These are phyloP conservation scores for Sitophilus oryzae DNA, from an alignment of 1,140 invertebrate species.

Conservation along the genomic window DNA sequence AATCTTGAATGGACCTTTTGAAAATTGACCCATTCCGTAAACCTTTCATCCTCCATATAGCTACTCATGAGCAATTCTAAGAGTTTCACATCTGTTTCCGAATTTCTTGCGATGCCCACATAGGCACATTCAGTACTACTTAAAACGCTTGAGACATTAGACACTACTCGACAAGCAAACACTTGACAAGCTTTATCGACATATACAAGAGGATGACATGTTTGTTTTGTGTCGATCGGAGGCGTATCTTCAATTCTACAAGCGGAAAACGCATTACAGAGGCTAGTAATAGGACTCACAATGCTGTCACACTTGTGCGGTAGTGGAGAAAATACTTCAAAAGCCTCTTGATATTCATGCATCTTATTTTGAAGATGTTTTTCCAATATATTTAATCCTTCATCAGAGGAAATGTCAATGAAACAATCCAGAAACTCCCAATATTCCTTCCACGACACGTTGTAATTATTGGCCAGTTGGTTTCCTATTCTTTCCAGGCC, in stretches of 20 bases:
- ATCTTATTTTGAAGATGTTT: constrained; percentile 52
- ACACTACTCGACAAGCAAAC: constrained; percentile 58
- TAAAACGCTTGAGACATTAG: constrained; percentile 41
- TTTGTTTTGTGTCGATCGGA: constrained; percentile 6
- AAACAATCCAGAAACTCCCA: constrained; percentile 83
- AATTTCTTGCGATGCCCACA: constrained; percentile 39
- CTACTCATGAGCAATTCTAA: constrained; percentile 59
- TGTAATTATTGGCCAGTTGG: constrained; percentile 65
- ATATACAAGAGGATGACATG: constrained; percentile 49
- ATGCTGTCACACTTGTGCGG: not conserved
- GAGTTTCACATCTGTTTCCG: constrained; percentile 59
- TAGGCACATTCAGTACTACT: constrained; percentile 25
- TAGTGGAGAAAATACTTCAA: constrained; percentile 12
- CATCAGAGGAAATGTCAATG: constrained; percentile 62
- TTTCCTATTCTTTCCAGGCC: constrained; percentile 79
- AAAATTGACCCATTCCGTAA: constrained; percentile 53
- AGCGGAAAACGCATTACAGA: constrained; percentile 51
- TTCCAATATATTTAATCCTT: constrained; percentile 70
- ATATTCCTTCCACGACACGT: constrained; percentile 82
- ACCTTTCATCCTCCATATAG: constrained; percentile 59
- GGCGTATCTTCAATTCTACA: constrained; percentile 44
- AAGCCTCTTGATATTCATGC: constrained; percentile 7
- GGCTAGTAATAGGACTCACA: constrained; percentile 52
- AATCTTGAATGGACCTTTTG: constrained; percentile 56
- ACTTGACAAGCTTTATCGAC: constrained; percentile 62